Evolutionary conservation across 2,888 invertebrate species (phyloP).

Genomic region (Cryptus viduatorius): DNA sequence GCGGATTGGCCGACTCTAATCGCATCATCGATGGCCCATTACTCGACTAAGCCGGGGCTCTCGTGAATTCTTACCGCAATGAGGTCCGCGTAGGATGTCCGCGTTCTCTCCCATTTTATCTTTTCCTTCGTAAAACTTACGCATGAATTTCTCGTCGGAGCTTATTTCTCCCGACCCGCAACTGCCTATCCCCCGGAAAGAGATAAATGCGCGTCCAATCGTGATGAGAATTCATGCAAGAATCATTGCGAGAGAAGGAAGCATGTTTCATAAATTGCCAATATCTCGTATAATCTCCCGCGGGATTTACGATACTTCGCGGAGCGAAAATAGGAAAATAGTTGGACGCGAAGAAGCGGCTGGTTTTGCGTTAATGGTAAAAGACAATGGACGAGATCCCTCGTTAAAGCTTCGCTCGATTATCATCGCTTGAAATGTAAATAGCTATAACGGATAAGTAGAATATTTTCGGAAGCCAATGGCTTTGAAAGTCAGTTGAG

Average conservation of each 20-base stretch:
- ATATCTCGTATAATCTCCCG: neutral
- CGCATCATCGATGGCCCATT: conserved; percentile 51
- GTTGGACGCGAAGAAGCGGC: neutral
- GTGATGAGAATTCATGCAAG: conserved; percentile 11
- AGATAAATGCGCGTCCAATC: conserved; percentile 15
- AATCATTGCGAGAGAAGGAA: conserved; percentile 12
- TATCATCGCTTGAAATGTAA: conserved; percentile 27
- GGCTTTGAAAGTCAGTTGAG: neutral
- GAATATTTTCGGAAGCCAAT: conserved; percentile 32
- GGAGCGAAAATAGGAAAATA: neutral
- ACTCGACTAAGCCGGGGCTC: conserved; percentile 36
- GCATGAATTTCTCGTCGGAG: conserved; percentile 20
- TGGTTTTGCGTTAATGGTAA: neutral
- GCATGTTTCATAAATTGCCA: conserved; percentile 27
- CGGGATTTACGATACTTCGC: neutral
- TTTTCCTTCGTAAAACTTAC: neutral
- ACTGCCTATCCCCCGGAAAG: conserved; percentile 10
- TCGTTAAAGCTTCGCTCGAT: conserved; percentile 11
- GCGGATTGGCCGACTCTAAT: conserved; percentile 35
- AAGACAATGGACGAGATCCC: neutral
- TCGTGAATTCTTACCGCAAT: conserved; percentile 6
- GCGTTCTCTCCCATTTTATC: neutral
- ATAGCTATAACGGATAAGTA: conserved; percentile 36
- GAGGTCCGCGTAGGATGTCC: neutral
- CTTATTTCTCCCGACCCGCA: conserved; percentile 1